A percentile compares a stretch with the other conserved stretches of the same genome.
These are phyloP conservation scores for Antennarius striatus DNA, from an alignment of 2,113 vertebrate species.

Conservation along the genomic window DNA sequence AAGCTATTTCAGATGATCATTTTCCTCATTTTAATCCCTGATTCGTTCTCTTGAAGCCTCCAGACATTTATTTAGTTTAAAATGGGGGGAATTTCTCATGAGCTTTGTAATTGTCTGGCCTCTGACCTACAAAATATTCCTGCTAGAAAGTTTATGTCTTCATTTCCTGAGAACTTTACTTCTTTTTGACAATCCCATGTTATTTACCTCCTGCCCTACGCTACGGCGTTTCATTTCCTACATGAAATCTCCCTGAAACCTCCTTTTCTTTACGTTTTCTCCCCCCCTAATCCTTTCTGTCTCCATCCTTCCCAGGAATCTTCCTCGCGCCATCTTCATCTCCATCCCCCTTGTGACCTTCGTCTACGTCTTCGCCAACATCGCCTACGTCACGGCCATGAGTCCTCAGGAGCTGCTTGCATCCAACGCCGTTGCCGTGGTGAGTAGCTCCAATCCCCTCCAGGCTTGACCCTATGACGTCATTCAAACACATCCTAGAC, in stretches of 20 bases:
- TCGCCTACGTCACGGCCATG: conserved; percentile 95
- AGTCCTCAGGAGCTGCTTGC: conserved; percentile 91
- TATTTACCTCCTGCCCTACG: conserved; percentile 18
- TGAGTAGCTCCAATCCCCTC: conserved; percentile 71
- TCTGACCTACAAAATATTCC: background rate
- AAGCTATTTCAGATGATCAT: conserved; percentile 24
- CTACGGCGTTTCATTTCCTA: conserved; percentile 34
- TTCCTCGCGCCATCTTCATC: conserved; percentile 94
- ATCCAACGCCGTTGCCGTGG: conserved; percentile 93
- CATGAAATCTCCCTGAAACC: background rate
- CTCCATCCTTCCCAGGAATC: conserved; percentile 79
- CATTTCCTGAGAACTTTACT: conserved; percentile 14
- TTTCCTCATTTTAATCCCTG: conserved; percentile 32
- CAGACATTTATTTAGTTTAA: conserved; percentile 16
- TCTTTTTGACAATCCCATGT: conserved; percentile 22
- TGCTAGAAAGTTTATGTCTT: conserved; percentile 18
- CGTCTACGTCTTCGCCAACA: conserved; percentile 93
- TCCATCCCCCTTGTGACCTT: conserved; percentile 95
- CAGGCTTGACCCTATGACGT: background rate
- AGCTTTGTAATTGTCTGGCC: background rate
- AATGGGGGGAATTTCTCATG: conserved; percentile 2
- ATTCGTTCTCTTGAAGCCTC: conserved; percentile 17
- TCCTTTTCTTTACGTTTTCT: background rate
- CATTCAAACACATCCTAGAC: background rate
- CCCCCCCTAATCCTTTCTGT: background rate